These are phyloP conservation scores for Ostrea denselamellosa DNA, from an alignment of 1,140 invertebrate species.

Conservation along the genomic window DNA sequence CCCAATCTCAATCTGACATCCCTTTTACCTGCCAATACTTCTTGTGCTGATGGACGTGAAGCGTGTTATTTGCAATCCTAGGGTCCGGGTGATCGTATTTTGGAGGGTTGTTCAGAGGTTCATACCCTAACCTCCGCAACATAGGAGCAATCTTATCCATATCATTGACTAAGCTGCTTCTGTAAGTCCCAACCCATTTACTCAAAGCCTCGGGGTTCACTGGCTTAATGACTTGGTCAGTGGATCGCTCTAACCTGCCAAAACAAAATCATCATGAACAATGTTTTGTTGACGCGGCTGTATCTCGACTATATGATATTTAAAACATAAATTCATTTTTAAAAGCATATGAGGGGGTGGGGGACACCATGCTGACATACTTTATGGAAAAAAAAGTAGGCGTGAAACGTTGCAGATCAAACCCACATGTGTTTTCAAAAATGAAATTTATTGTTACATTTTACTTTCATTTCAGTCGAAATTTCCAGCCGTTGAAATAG, in stretches of 20 bases:
- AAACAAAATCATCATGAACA: not conserved
- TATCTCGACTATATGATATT: too few species aligned
- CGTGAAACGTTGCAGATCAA: too few species aligned
- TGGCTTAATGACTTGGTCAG: slow-evolving; percentile 99
- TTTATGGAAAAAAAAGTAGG: too few species aligned
- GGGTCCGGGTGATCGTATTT: slow-evolving; percentile 93
- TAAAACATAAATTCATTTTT: too few species aligned
- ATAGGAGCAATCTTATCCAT: slow-evolving; percentile 96
- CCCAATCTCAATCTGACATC: not conserved
- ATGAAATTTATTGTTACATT: too few species aligned
- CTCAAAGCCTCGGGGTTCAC: slow-evolving; percentile 96
- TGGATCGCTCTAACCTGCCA: slow-evolving; percentile 95
- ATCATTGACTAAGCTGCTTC: slow-evolving; percentile 92
- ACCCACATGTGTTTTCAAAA: too few species aligned
- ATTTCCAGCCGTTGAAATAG: too few species aligned
- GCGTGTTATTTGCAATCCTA: slow-evolving; percentile 90
- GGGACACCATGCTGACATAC: too few species aligned
- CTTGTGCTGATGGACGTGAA: slow-evolving; percentile 78
- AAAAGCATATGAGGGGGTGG: too few species aligned
- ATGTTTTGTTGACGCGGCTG: too few species aligned
- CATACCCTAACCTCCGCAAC: slow-evolving; percentile 93
- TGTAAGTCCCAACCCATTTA: slow-evolving; percentile 97
- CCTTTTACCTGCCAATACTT: slow-evolving; percentile 76
- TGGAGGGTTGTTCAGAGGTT: slow-evolving; percentile 95
- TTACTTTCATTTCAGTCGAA: too few species aligned